phyloP scores from a whole-genome alignment of 1,140 invertebrate species.

The Drosophila ironensis region DNA sequence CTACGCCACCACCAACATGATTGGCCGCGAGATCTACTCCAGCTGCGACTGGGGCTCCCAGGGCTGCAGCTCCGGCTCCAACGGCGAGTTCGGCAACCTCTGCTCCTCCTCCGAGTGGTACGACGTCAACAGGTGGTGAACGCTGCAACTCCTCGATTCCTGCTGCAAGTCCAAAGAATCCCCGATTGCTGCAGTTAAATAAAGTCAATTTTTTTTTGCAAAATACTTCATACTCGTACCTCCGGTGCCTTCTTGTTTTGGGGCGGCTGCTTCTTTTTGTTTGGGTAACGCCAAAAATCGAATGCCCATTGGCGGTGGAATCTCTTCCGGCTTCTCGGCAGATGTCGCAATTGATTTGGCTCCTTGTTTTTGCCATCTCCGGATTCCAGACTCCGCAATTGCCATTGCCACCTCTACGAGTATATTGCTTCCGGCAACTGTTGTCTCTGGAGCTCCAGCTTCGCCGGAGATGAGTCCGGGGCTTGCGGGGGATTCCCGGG shows the following conservation, averaged over 20 bases:
- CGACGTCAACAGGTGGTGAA: constrained; percentile 48
- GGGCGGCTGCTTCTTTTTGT: not conserved
- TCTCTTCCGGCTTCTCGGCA: constrained; percentile 6
- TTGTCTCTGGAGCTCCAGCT: constrained; percentile 31
- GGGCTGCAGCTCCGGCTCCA: constrained; percentile 43
- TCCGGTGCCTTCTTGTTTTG: no score
- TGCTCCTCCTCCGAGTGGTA: constrained; percentile 63
- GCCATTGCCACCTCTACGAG: not conserved
- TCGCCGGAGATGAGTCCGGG: not conserved
- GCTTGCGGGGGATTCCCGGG: not conserved
- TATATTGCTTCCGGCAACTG: constrained; percentile 46
- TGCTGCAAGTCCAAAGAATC: no score
- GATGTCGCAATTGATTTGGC: constrained; percentile 36
- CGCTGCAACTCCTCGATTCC: no score
- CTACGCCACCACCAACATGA: constrained; percentile 62
- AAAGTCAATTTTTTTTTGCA: no score
- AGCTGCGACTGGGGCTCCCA: constrained; percentile 25
- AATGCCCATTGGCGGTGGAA: not conserved
- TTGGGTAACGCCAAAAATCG: not conserved
- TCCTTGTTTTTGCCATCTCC: not conserved
- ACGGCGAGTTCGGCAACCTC: constrained; percentile 45
- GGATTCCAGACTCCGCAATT: not conserved
- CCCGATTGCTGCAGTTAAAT: no score
- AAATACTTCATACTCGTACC: no score
- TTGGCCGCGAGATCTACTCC: constrained; percentile 45